These are phyloP conservation scores for Campylomormyrus numenius DNA, from an alignment of 2,113 vertebrate genomes.

Conservation along the genomic window DNA sequence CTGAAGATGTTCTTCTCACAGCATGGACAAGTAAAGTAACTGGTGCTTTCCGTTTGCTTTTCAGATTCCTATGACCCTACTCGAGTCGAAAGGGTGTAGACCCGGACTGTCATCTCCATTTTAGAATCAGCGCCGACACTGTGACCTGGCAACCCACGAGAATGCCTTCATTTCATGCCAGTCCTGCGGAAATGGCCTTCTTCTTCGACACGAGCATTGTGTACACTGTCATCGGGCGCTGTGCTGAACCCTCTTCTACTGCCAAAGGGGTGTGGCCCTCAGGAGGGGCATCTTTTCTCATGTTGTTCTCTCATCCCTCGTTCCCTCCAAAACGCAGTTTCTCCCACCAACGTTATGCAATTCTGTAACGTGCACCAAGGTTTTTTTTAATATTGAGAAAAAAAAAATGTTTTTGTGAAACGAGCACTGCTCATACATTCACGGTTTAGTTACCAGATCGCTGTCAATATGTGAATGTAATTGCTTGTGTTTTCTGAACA, in stretches of 20 bases:
- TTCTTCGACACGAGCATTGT: slow-evolving; percentile 73
- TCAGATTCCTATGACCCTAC: slow-evolving; percentile 79
- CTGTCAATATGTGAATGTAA: slow-evolving; percentile 60
- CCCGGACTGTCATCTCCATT: slow-evolving; percentile 51
- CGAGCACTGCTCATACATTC: slow-evolving; percentile 34
- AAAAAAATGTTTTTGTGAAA: slow-evolving; percentile 21
- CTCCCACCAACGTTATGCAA: slow-evolving; percentile 63
- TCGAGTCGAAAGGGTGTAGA: slow-evolving; percentile 78
- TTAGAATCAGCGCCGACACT: slow-evolving; percentile 65
- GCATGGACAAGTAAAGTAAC: slow-evolving; percentile 23
- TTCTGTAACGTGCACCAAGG: slow-evolving; percentile 34
- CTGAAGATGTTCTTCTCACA: background rate
- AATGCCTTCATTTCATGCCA: slow-evolving; percentile 67
- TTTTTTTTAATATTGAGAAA: background rate
- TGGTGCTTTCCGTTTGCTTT: slow-evolving; percentile 21
- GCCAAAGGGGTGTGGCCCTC: slow-evolving; percentile 38
- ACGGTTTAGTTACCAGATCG: slow-evolving; percentile 30
- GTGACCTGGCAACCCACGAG: slow-evolving; percentile 71
- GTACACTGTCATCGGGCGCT: slow-evolving; percentile 58
- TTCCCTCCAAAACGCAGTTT: slow-evolving; percentile 48
- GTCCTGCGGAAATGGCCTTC: slow-evolving; percentile 66
- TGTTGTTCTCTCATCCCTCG: slow-evolving; percentile 23
- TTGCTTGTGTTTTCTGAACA: slow-evolving; percentile 50
- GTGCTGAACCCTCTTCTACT: slow-evolving; percentile 61
- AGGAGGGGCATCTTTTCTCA: slow-evolving; percentile 2